Conservation (phyloP, 2,113 vertebrate species). For the Silurus glanis region DNA sequence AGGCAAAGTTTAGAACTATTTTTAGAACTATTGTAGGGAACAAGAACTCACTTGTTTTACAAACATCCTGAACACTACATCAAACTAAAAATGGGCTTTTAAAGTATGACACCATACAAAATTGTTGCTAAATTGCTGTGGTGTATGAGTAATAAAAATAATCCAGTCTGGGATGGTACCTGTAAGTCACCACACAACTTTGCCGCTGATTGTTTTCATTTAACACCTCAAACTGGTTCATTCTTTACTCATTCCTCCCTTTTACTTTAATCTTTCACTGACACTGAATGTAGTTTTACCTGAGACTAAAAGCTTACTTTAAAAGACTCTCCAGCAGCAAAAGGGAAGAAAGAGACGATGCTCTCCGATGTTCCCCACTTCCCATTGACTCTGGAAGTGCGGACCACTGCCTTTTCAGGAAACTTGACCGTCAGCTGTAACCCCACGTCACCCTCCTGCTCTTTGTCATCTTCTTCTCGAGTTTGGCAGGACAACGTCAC, state of each 20-base stretch:
- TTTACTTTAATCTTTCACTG: no score
- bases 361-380: constrained; percentile 84
- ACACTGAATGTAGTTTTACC: neutral
- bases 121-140: neutral
- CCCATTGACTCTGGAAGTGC: constrained; percentile 80
- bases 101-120: neutral
- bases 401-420: constrained; percentile 77
- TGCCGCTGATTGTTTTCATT: neutral
- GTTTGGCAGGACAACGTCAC: constrained; percentile 76
- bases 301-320: constrained; percentile 73
- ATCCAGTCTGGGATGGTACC: no score
- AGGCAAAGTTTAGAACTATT: neutral
- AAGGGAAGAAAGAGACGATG: constrained; percentile 85
- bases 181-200: neutral
- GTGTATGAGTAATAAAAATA: neutral
- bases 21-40: neutral
- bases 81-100: no score
- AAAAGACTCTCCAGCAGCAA: constrained; percentile 81
- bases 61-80: neutral
- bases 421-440: constrained; percentile 82
- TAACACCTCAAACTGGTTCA: neutral
- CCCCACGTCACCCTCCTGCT: constrained; percentile 77
- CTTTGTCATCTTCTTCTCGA: constrained; percentile 70
- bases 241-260: neutral
- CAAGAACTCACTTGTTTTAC: neutral